These are phyloP conservation scores for Bombus sylvicola DNA, from an alignment of 1,140 invertebrate species.

Conservation along the genomic window DNA sequence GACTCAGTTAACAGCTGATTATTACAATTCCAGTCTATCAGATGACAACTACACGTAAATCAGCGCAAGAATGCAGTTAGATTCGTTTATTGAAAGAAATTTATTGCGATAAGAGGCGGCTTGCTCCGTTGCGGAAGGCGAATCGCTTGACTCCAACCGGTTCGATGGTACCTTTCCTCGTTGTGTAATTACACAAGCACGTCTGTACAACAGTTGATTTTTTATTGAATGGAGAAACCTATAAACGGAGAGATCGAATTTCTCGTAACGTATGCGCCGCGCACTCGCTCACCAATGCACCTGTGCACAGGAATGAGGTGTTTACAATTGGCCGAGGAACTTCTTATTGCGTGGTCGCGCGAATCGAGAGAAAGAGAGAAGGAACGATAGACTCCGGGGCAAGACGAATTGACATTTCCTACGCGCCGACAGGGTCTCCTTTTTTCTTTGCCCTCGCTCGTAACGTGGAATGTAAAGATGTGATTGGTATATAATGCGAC, in stretches of 20 bases:
- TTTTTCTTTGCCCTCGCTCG: slow-evolving; percentile 6
- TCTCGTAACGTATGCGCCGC: slow-evolving; percentile 57
- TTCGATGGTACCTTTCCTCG: slow-evolving; percentile 64
- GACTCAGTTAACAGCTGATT: no score
- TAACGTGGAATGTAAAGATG: slow-evolving; percentile 38
- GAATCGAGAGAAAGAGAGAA: not conserved
- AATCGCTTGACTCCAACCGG: slow-evolving; percentile 64
- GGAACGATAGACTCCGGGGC: not conserved
- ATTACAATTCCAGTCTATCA: not conserved
- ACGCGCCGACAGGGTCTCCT: not conserved
- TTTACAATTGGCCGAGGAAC: slow-evolving; percentile 27
- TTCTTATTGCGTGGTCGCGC: not conserved
- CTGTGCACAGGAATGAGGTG: slow-evolving; percentile 7
- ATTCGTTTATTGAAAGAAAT: not conserved
- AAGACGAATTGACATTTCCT: slow-evolving; percentile 23
- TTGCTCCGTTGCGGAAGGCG: not conserved
- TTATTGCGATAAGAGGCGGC: not conserved
- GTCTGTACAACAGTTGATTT: slow-evolving; percentile 31
- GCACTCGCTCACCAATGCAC: slow-evolving; percentile 20
- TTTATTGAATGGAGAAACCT: slow-evolving; percentile 49
- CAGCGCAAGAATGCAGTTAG: not conserved
- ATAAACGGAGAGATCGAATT: slow-evolving; percentile 71
- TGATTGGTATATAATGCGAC: slow-evolving; percentile 19
- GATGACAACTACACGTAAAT: not conserved
- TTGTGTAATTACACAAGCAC: slow-evolving; percentile 39